These are phyloP conservation scores for Chrysemys picta DNA, from an alignment of 2,113 vertebrate species.

Conservation along the genomic window DNA sequence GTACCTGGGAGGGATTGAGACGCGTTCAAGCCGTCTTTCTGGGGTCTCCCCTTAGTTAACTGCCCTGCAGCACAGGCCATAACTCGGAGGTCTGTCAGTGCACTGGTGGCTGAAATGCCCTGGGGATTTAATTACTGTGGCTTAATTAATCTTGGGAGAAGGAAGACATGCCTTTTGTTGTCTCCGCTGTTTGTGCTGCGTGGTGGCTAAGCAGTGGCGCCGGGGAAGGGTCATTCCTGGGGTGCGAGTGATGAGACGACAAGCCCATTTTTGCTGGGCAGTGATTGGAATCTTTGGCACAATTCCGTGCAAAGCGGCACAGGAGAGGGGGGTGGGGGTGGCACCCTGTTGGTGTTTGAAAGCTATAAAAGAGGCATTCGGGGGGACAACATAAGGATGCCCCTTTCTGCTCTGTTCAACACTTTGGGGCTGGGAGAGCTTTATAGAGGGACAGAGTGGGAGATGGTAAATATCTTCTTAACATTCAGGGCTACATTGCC, in stretches of 20 bases:
- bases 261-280: background rate
- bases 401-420: background rate
- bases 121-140: background rate
- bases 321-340: background rate
- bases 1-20: constrained; percentile 43
- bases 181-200: background rate
- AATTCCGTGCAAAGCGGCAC: background rate
- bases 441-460: background rate
- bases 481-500: background rate
- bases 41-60: background rate
- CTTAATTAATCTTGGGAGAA: background rate
- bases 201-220: background rate
- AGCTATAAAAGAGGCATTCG: background rate
- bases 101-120: background rate
- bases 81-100: background rate
- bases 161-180: background rate
- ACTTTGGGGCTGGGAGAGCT: background rate
- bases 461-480: background rate
- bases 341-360: background rate
- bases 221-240: background rate
- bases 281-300: background rate
- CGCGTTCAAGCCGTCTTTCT: fast-evolving
- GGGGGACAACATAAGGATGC: background rate
- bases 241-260: background rate
- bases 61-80: background rate